A percentile compares a stretch with the other conserved stretches of the same genome.
phyloP scores from a whole-genome alignment of 2,888 invertebrate genomes.

The Entomobrya multifasciata region DNA sequence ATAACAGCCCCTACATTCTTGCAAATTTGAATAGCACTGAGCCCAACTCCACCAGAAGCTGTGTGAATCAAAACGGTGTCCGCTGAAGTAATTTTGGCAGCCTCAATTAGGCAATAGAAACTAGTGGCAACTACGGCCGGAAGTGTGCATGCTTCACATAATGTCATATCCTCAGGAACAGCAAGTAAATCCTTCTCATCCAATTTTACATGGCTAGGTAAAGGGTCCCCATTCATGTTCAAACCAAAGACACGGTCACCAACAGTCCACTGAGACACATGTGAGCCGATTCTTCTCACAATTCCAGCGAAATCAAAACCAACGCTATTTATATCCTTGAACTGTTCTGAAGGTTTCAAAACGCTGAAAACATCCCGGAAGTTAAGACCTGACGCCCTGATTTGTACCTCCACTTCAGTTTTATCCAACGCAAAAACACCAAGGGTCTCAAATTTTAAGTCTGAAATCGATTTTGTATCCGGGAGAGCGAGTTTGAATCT shows the following conservation, averaged over 20 bases:
- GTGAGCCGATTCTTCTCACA: constrained; percentile 39
- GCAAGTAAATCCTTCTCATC: constrained; percentile 27
- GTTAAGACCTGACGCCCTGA: constrained; percentile 56
- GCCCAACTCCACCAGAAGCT: constrained; percentile 61
- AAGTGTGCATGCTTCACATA: constrained; percentile 44
- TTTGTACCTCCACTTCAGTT: constrained; percentile 56
- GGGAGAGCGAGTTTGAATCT: constrained; percentile 31
- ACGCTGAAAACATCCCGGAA: constrained; percentile 68
- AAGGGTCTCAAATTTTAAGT: constrained; percentile 4
- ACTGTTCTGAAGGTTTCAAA: constrained; percentile 57
- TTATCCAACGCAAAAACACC: neutral
- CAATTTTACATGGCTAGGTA: constrained; percentile 57
- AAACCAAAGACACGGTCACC: constrained; percentile 67
- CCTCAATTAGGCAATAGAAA: constrained; percentile 43
- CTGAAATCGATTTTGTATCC: constrained; percentile 35
- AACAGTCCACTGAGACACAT: constrained; percentile 43
- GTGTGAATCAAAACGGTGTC: constrained; percentile 68
- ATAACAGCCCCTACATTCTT: neutral
- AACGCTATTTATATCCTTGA: constrained; percentile 58
- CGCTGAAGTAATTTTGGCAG: constrained; percentile 43
- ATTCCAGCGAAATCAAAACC: constrained; percentile 68
- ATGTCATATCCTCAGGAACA: constrained; percentile 38
- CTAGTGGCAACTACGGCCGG: constrained; percentile 53
- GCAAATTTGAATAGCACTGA: constrained; percentile 53
- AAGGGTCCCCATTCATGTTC: constrained; percentile 46